Evolutionary conservation across 2,888 invertebrate species (phyloP), one percentile per base, ranked within the genome.

Genomic region (Quadriops clusia): DNA sequence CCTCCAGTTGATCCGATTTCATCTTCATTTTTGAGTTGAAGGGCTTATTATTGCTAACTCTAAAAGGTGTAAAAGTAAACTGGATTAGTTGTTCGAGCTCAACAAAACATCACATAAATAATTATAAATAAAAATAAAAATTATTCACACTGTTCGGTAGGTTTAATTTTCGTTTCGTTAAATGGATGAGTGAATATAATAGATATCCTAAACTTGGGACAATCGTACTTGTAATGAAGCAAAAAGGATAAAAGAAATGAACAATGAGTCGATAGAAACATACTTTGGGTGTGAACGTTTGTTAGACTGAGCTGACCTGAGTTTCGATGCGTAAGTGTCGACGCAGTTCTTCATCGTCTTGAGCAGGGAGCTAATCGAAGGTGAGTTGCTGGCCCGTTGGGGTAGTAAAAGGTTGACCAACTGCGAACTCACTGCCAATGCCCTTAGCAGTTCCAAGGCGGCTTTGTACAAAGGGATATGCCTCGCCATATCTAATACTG

Each of bases 401-500:
- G 80, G 77, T 38, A 79, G 61, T 10, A 85, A 57, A 26, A 85
- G 60, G 18, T 72, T 67, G 3, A 77, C 71, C 18, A 62, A 39
- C 36, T 62, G 62, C n/a, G 54, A 50, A 44, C 75, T 77, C 45
- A 70, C 64, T 12, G 78, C 79, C 54, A 80, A 64, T 1, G 86
- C 84, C 41, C 91, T 72, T 38, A 90, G 68, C 40, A 87, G 63
- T 44, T 82, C 78, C 45, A 93, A 63, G 50, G 91, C 78, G 42
- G 86, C 80, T 44, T 83, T 75, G 64, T 93, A 93, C 47, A 93
- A 69, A 14, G 91, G 90, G 61, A 93, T 89, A 65, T 93, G 93
- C 10, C 91, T 74, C n/a, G 93, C 89, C 82, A 94, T 91, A 64
- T 94, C 93, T 58, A 94, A 64, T 44, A 93, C 93, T 67, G 56